phyloP scores from a whole-genome alignment of 2,797 vertebrate genomes.

The Sebastiscus tertius region DNA sequence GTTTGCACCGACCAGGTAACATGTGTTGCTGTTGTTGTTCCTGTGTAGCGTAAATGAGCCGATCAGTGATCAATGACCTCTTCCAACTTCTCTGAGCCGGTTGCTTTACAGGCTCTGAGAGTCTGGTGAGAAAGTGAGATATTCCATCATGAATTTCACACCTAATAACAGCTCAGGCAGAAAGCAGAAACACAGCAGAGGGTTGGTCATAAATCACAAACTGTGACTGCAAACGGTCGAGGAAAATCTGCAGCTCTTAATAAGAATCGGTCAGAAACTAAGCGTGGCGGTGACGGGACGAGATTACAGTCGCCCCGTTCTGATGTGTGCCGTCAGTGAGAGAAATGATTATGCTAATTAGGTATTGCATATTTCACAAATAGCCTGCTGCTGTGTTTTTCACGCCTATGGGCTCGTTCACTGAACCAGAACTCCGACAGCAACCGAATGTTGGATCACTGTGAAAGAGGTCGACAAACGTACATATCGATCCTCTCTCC shows the following conservation, averaged over 20 bases:
- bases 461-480: neutral
- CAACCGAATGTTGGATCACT: neutral
- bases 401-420: neutral
- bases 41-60: too few relatives aligned
- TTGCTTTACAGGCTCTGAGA: neutral
- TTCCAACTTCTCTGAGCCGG: neutral
- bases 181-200: slow-evolving; percentile 8
- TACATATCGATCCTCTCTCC: neutral
- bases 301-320: slow-evolving; percentile 16
- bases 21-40: too few relatives aligned
- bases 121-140: neutral
- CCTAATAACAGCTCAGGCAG: slow-evolving; percentile 17
- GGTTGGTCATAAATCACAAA: slow-evolving; percentile 33
- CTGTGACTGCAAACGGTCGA: slow-evolving; percentile 17
- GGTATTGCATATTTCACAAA: slow-evolving; percentile 32
- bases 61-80: too few relatives aligned
- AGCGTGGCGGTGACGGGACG: slow-evolving; percentile 8
- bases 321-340: slow-evolving; percentile 18
- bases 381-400: neutral
- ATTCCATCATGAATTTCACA: slow-evolving; percentile 34
- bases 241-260: slow-evolving; percentile 24
- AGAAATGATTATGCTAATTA: slow-evolving; percentile 41
- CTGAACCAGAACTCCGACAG: neutral
- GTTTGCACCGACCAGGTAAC: too few relatives aligned
- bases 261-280: slow-evolving; percentile 40